Percentiles rank a stretch among this genome's conserved stretches.
These are phyloP conservation scores for Drosophila kanapiae DNA, from an alignment of 1,140 invertebrate species.

Conservation along the genomic window DNA sequence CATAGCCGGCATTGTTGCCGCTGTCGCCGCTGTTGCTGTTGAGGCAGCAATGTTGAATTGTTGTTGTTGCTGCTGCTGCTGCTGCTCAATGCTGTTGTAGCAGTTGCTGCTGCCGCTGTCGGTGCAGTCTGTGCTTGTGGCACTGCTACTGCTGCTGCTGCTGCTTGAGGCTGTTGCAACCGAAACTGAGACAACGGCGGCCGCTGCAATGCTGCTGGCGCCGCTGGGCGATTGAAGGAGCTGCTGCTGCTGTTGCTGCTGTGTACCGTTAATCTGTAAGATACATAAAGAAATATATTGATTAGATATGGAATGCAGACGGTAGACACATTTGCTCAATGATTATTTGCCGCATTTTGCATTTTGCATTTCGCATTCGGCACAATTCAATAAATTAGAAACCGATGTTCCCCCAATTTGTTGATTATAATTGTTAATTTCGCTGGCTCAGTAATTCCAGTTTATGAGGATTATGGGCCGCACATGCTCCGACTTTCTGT, in stretches of 20 bases:
- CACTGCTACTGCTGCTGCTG: conserved; percentile 2
- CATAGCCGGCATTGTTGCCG: conserved; percentile 84
- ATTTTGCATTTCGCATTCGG: not conserved
- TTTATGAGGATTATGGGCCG: not conserved
- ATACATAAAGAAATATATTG: conserved; percentile 11
- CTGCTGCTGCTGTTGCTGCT: conserved; percentile 68
- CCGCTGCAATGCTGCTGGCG: conserved; percentile 59
- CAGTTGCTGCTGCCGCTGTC: conserved; percentile 19
- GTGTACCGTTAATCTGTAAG: conserved; percentile 79
- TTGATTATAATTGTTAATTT: conserved; percentile 17
- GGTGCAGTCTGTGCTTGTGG: conserved; percentile 25
- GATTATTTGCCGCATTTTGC: not conserved
- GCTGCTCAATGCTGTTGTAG: conserved; percentile 34
- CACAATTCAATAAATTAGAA: not conserved
- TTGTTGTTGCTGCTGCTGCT: conserved; percentile 35
- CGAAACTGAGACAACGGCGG: conserved; percentile 51
- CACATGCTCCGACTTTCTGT: conserved; percentile 5
- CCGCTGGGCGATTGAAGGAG: conserved; percentile 59
- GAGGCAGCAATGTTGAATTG: conserved; percentile 50
- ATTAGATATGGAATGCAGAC: conserved; percentile 4
- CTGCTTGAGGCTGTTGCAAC: conserved; percentile 57
- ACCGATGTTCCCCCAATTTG: not conserved
- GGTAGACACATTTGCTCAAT: not conserved
- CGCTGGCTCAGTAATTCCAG: not conserved
- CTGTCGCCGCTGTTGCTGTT: conserved; percentile 37